Evolutionary conservation across 2,113 vertebrate genomes (phyloP).

Genomic region (Cichladusa arquata): DNA sequence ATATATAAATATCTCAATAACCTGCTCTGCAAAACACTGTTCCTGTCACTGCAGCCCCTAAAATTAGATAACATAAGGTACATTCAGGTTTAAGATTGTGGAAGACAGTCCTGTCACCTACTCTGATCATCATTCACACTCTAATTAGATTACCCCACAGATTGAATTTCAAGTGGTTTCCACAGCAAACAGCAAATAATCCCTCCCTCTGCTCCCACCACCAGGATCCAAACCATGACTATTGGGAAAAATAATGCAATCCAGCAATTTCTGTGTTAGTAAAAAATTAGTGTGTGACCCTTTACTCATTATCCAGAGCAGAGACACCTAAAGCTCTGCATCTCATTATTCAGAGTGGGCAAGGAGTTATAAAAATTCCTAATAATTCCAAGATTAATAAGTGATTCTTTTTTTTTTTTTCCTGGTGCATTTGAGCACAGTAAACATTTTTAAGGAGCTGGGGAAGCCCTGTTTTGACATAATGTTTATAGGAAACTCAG

Average conservation of each 20-base stretch:
- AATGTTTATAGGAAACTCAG: neutral
- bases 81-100: constrained; percentile 35
- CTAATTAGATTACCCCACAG: constrained; percentile 62
- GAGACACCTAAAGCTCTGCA: neutral
- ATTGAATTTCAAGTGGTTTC: constrained; percentile 60
- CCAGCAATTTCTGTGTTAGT: neutral
- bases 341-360: neutral
- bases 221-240: neutral
- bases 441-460: neutral
- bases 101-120: neutral
- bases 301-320: neutral
- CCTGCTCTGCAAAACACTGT: neutral
- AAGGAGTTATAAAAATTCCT: neutral
- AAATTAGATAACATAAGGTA: constrained; percentile 33
- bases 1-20: neutral
- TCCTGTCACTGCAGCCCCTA: neutral
- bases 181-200: constrained; percentile 41
- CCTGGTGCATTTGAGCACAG: neutral
- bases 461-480: neutral
- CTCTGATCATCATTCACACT: constrained; percentile 51
- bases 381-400: neutral
- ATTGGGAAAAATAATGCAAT: neutral
- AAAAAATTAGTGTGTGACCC: neutral
- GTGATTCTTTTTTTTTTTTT: neutral
- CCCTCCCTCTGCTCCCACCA: neutral